Evolutionary conservation across 2,888 invertebrate genomes (phyloP), one percentile per base, ranked within the genome.

Genomic region (Thumatha senex): DNA sequence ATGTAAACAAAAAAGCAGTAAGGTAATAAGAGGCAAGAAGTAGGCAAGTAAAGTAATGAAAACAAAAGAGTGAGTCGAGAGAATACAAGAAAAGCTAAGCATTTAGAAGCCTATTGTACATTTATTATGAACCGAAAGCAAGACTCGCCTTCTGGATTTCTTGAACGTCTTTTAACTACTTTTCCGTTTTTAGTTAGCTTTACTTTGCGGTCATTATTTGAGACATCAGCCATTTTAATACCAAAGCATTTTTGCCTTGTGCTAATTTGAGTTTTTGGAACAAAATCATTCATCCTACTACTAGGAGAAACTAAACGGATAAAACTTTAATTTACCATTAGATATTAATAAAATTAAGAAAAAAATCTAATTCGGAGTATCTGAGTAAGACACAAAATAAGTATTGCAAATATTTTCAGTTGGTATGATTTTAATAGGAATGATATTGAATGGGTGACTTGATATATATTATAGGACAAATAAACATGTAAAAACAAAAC

Each of bases 141-240:
- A 61, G 64, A 59, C 66, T 73, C 76, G 87, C 92, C 92, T 86
- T 92, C 91, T 56, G 92, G 92, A 76, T 92, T 92, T 73, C 89
- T 80, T 53, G 82, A 57, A 42, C 92, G 86, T 73, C 82, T 89
- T 80, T 92, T 92, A 50, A 88, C 83, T 76, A 90, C 77, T 89
- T 91, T 90, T 35, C 89, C 89, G 70, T 85, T 87, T 86, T 90
- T 92, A 73, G 78, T 86, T 63, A 87, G 79, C 76, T 92, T 92
- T 74, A 87, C 68, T 89, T 90, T 92, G 61, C 89, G 84, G 35
- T 91, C 91, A 76, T 70, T 80, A 70, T 75, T 86, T 86, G 89
- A 80, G 90, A 91, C 91, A 91, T 92, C 92, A 83, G 92, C 92
- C 92, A 92, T 92, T 92, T 91, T 92, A 82, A 62, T 84, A 89